Base-by-base conservation (phyloP, 1,140 invertebrate species). In the Cotesia glomerata region DNA sequence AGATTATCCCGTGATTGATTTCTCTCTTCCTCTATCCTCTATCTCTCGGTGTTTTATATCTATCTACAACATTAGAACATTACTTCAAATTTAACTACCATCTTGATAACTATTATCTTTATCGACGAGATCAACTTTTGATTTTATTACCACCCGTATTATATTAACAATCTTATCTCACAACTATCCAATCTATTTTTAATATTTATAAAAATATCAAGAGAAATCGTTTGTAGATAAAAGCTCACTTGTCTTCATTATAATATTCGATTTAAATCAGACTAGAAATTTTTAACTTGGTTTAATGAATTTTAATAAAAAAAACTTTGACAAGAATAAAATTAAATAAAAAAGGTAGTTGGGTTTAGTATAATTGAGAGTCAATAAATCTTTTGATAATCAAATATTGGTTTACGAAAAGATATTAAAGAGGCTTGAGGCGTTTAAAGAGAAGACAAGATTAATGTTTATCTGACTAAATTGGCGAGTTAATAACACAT, bases 1-100 rank as follows among this genome's bases (percentile, higher is more conserved):
- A 49, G 39, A 45, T 45, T 11, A 9, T 45, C 36, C 18, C 18
- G 64, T 67, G 64, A 67, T 67, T 67, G 64, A 67, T 67, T 67
- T 67, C 49, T 49, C 64, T 67, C 45, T 49, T 54, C 18, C 52
- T 56, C 13, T n/a, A 16, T 56, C 52, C 5, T 18, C 49, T n/a
- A 9, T 11, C n/a, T 18, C 11, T n/a, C 52, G n/a, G 14, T 56
- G n/a, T 18, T 56, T 56, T 56, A 56, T 56, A 14, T 18, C 1
- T 56, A 56, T 56, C 2, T 56, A 56, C 3, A 45, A 45, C 5
- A 5, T 45, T 45, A 45, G 7, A 45, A 45, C 39, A 45, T 45
- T 7, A 7, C 39, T 45, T 45, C 7, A 45, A 45, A 45, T 45
- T 45, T 45, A 45, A 45, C 39, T 45, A 7, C 39, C 11, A 45